Evolutionary conservation across 2,113 vertebrate genomes (phyloP), one percentile per base, ranked within the genome.

Genomic region (Suricata suricatta): DNA sequence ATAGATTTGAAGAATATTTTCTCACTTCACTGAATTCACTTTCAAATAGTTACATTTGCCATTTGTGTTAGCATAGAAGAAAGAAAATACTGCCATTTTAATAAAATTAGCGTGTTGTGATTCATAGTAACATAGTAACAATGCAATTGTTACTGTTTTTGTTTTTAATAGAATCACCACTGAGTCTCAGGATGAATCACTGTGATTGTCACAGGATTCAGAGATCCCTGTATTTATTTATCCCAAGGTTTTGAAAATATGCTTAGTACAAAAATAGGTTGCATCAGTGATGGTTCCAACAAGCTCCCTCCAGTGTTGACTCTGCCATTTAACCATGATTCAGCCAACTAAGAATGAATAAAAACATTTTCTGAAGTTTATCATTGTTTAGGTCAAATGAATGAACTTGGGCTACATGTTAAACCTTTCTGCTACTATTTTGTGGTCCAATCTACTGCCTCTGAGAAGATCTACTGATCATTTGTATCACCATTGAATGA

Each of bases 251-350:
- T 98, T 98, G 72, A 80, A 98, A 98, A 98, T 33, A 50, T 89
- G 60, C 95, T 98, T 95, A 98, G 95, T 97, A 71, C 88, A 96
- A 83, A 97, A 16, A 66, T 97, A 94, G 90, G 97, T 88, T 81
- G 88, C 72, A 69, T 50, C 0, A 0, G 9, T 35, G 74, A 90
- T 91, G 38, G 60, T 95, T 97, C 21, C 52, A 97, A 41, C 95
- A 98, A 95, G 31, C 54, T 92, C 81, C 97, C 77, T 63, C 97
- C 97, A 98, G 95, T 0, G 4, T 81, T 93, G 91, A 98, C 93
- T 95, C 82, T 97, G 95, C 93, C 92, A 82, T 92, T 97, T 41
- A 96, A 63, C 54, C 88, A 90, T 88, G 74, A 97, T 91, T 97
- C 97, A 86, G 10, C 44, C 29, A 95, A 77, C 7, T 60, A 33